These are phyloP conservation scores for Platysternon megacephalum DNA, from an alignment of 2,113 vertebrate genomes.

Conservation along the genomic window DNA sequence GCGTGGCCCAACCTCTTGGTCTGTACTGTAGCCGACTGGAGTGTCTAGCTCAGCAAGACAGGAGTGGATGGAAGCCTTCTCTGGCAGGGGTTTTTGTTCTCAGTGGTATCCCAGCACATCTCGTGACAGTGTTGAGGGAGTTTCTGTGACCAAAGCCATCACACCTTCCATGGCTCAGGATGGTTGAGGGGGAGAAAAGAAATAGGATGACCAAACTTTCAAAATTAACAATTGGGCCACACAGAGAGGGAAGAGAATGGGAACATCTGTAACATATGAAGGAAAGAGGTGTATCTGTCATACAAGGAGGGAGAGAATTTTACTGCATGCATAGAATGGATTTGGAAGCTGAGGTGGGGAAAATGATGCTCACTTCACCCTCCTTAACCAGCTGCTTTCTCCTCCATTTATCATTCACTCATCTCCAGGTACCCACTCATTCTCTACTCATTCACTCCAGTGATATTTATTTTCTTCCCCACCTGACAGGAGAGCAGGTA, in stretches of 20 bases:
- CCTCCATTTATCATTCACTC: too few species aligned
- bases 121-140: too few species aligned
- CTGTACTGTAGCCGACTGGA: too few species aligned
- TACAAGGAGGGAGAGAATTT: not conserved
- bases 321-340: not conserved
- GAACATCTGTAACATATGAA: not conserved
- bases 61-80: too few species aligned
- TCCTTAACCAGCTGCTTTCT: not conserved
- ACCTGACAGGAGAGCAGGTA: not conserved
- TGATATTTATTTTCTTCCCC: not conserved
- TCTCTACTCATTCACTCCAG: accelerated
- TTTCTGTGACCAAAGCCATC: too few species aligned
- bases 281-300: not conserved
- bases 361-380: accelerated
- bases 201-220: not conserved
- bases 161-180: not conserved
- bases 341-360: not conserved
- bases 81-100: too few species aligned
- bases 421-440: accelerated
- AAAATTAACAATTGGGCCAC: not conserved
- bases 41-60: too few species aligned
- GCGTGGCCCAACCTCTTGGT: too few species aligned
- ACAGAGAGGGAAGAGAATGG: not conserved
- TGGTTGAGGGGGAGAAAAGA: accelerated
- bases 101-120: too few species aligned